Base-by-base conservation (phyloP, 2,888 invertebrate genomes). In the Eupithecia insigniata region DNA sequence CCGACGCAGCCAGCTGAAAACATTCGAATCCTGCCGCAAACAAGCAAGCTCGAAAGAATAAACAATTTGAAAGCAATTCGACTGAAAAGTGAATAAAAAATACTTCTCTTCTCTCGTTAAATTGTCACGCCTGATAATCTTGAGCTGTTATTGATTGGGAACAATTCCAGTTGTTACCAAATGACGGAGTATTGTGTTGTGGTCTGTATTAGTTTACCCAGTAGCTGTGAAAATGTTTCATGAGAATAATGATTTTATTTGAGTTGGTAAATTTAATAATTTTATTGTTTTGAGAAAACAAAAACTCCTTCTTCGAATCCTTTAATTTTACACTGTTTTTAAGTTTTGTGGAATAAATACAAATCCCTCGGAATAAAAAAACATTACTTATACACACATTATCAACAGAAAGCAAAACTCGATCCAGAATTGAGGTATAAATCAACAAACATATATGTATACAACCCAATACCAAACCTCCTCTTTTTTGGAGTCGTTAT, bases 31-130 rank as follows among this genome's bases (percentile, higher is more conserved):
- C 55, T 14, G 55, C 55, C 26, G 26, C 51, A 26, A 26, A 67
- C 69, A 64, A 74, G 58, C 55, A 64, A 43, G 36, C 36, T 66
- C 71, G 28, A 66, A 67, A 75, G 77, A 71, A 76, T 71, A 74
- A 79, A 77, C 74, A 75, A 66, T 73, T 69, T 70, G 69, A 76
- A 75, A 75, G 74, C 66, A 75, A 64, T 64, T 64, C 65, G 62
- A 46, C 71, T 71, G 28, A 76, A 76, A 73, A 58, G 72, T 67
- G 71, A 75, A 77, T 73, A 78, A 76, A 76, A 39, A 73, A 76
- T 73, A 75, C 72, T 72, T 71, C 74, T 77, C 75, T 80, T 79
- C 26, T 75, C 85, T 89, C 85, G 85, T 89, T 89, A 89, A 74
- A 74, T 70, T 36, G 71, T 74, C 69, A 74, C 74, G 74, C 69